phyloP scores from a whole-genome alignment of 1,140 invertebrate species.

The Zaprionus taronus region DNA sequence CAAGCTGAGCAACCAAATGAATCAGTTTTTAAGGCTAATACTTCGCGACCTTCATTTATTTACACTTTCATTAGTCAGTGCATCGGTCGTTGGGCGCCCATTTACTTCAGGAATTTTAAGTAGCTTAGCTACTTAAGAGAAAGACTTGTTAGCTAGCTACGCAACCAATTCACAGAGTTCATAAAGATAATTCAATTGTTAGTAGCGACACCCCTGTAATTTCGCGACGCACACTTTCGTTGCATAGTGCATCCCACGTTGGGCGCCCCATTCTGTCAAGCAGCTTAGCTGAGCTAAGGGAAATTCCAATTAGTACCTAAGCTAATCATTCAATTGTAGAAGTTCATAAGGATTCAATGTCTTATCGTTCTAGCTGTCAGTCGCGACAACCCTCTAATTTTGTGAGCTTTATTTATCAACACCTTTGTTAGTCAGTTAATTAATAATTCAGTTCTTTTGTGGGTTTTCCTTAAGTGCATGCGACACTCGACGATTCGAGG shows the following conservation, averaged over 20 bases:
- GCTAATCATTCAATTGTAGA: too few relatives aligned
- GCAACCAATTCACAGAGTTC: neutral
- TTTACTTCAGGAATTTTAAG: too few relatives aligned
- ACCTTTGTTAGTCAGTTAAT: neutral
- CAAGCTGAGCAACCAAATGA: neutral
- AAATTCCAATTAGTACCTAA: neutral
- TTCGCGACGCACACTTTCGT: too few relatives aligned
- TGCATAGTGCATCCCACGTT: too few relatives aligned
- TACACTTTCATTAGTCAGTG: too few relatives aligned
- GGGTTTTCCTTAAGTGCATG: conserved; percentile 8
- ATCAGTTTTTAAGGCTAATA: neutral
- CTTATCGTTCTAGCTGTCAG: neutral
- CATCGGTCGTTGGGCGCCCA: too few relatives aligned
- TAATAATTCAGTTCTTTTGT: neutral
- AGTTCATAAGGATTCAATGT: too few relatives aligned
- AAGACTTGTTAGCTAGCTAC: neutral
- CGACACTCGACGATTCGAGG: conserved; percentile 5
- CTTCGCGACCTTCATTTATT: too few relatives aligned
- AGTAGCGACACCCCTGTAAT: too few relatives aligned
- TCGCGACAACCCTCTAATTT: neutral
- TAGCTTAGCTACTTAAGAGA: neutral
- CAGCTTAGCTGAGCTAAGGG: neutral
- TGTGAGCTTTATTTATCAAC: neutral
- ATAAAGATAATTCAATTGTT: neutral
- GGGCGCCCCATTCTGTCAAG: too few relatives aligned